These are phyloP conservation scores for Amphipoea lucens DNA, from an alignment of 2,888 invertebrate species.

Conservation along the genomic window DNA sequence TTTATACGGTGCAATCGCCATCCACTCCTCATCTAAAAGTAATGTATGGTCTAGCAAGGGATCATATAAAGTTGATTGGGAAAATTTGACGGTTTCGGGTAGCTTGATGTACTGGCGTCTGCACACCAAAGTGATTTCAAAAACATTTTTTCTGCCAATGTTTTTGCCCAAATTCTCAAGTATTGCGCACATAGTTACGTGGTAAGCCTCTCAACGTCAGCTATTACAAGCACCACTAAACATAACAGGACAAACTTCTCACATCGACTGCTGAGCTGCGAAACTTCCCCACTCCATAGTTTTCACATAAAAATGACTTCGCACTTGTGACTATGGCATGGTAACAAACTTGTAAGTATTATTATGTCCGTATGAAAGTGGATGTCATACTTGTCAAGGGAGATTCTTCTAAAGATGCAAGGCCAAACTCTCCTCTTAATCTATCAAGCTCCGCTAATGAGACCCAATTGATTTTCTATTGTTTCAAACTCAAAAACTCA, in stretches of 20 bases:
- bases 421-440: no score
- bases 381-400: background rate
- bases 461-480: no score
- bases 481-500: no score
- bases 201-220: conserved; percentile 22
- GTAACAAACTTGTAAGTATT: conserved; percentile 47
- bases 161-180: background rate
- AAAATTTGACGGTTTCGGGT: no score
- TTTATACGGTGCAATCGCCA: no score
- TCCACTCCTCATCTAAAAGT: no score
- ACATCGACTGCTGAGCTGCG: conserved; percentile 33
- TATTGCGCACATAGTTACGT: background rate
- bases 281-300: conserved; percentile 65
- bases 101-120: no score
- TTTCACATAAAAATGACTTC: conserved; percentile 60
- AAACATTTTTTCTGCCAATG: background rate
- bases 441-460: no score
- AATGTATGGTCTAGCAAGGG: no score
- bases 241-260: conserved; percentile 51
- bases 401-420: background rate
- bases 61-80: no score
- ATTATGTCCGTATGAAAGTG: conserved; percentile 25
- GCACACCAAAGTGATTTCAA: background rate
- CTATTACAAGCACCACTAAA: conserved; percentile 41
- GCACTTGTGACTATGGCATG: conserved; percentile 25